Evolutionary conservation across 2,888 invertebrate species (phyloP).

Genomic region (Neoscelio sp.): DNA sequence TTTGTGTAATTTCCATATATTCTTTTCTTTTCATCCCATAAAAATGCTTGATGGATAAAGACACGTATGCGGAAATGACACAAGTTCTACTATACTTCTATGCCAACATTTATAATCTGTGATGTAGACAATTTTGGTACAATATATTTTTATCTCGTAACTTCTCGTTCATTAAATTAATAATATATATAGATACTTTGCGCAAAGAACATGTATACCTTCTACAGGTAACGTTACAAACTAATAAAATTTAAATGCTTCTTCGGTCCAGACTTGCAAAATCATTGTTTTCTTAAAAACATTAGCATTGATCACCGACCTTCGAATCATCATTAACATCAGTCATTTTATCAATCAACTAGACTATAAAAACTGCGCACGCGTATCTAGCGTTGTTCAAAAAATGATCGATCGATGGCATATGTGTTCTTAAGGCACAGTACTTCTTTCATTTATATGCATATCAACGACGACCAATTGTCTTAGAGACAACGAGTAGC

Average conservation of each 20-base stretch:
- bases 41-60: too few relatives aligned
- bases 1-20: too few relatives aligned
- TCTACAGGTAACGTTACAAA: constrained; percentile 33
- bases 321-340: constrained; percentile 10
- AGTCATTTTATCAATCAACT: constrained; percentile 21
- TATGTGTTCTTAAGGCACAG: constrained; percentile 54
- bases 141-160: constrained; percentile 5
- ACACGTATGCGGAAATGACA: too few relatives aligned
- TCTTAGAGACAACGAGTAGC: constrained; percentile 53
- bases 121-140: neutral
- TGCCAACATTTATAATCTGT: constrained; percentile 5
- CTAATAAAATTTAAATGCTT: neutral
- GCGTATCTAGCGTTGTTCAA: constrained; percentile 7
- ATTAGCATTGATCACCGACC: too few relatives aligned
- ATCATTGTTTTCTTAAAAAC: too few relatives aligned
- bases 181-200: constrained; percentile 33
- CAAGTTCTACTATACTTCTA: too few relatives aligned
- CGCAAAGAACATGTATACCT: constrained; percentile 50
- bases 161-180: constrained; percentile 17
- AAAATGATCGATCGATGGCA: constrained; percentile 44
- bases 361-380: neutral
- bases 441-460: constrained; percentile 22
- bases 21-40: too few relatives aligned
- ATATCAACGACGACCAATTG: constrained; percentile 39
- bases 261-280: too few relatives aligned